Evolutionary conservation across 2,888 invertebrate species (phyloP).

Genomic region (Euzetes globulus): DNA sequence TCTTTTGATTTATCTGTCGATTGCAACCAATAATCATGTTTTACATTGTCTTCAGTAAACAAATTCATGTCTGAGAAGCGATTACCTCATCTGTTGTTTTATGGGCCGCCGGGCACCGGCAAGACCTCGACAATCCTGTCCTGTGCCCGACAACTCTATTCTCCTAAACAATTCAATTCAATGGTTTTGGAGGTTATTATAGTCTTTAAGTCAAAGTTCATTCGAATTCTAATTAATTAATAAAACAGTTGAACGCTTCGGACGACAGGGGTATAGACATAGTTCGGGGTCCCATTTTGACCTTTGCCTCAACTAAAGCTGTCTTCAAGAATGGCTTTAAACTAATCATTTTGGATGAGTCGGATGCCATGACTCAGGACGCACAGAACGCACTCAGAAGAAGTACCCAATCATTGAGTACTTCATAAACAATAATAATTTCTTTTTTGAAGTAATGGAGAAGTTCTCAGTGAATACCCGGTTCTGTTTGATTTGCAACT

Average conservation of each 20-base stretch:
- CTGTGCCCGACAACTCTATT: conserved; percentile 84
- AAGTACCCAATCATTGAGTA: conserved; percentile 54
- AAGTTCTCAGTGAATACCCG: conserved; percentile 97
- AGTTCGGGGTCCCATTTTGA: conserved; percentile 84
- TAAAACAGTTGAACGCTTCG: conserved; percentile 79
- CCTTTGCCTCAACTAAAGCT: conserved; percentile 92
- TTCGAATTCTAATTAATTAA: neutral
- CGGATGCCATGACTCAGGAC: conserved; percentile 99
- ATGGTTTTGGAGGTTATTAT: conserved; percentile 63
- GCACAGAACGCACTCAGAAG: conserved; percentile 95
- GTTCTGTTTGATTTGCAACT: conserved; percentile 98
- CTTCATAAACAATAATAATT: neutral
- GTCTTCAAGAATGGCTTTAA: conserved; percentile 85
- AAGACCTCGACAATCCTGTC: conserved; percentile 97
- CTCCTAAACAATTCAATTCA: conserved; percentile 77
- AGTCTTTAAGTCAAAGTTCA: neutral
- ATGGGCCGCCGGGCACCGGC: conserved; percentile 97
- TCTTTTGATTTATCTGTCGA: neutral
- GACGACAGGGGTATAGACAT: conserved; percentile 96
- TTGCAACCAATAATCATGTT: neutral
- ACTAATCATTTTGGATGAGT: conserved; percentile 93
- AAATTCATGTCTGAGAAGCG: conserved; percentile 84
- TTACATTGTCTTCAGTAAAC: conserved; percentile 54
- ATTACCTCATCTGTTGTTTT: conserved; percentile 89
- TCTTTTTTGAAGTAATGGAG: conserved; percentile 70